Base-by-base conservation (phyloP, 2,888 invertebrate genomes). In the Autographa pulchrina region DNA sequence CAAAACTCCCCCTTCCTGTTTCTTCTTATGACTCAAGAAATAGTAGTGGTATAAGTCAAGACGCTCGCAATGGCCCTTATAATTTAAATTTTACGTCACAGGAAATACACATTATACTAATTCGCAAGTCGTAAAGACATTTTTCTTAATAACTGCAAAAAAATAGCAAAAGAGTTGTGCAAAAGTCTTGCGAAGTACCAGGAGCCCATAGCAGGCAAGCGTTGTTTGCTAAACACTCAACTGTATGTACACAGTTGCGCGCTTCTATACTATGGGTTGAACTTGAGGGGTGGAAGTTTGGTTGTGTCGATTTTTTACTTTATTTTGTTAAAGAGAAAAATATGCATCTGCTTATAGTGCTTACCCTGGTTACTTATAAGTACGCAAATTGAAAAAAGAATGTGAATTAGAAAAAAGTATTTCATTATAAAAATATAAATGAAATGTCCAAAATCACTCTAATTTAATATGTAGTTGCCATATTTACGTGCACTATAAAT, bases 161-260 rank as follows among this genome's bases (percentile, higher is more conserved):
- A 43, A 43, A 6, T 48, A 11, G 48, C 67, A 76, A 79, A 75
- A 70, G 72, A 70, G 48, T 60, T 64, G 43, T 70, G 62, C 66
- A n/a, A 74, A 78, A 61, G 61, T 80, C 81, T 83, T 80, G 75
- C 78, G 38, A 80, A 77, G 69, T 81, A 81, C 81, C 78, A 81
- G 81, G 83, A 83, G 81, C 68, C 43, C 83, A 83, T 75, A 61
- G 61, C 56, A 48, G 14, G 48, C 68, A 67, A 73, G 78, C 62
- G 68, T 61, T 81, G 66, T 83, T 81, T 80, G 78, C 74, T 66
- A 72, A 83, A 78, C 83, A 82, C 81, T 82, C 52, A 18, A 64
- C 56, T 65, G 31, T 76, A 68, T 82, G 63, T 81, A 65, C 56
- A 75, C 71, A 80, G 65, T 70, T 58, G 77, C 67, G 75, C 65